Evolutionary conservation across 2,797 vertebrate species (phyloP), one percentile per base, ranked within the genome.

Genomic region (Remorina albescens): DNA sequence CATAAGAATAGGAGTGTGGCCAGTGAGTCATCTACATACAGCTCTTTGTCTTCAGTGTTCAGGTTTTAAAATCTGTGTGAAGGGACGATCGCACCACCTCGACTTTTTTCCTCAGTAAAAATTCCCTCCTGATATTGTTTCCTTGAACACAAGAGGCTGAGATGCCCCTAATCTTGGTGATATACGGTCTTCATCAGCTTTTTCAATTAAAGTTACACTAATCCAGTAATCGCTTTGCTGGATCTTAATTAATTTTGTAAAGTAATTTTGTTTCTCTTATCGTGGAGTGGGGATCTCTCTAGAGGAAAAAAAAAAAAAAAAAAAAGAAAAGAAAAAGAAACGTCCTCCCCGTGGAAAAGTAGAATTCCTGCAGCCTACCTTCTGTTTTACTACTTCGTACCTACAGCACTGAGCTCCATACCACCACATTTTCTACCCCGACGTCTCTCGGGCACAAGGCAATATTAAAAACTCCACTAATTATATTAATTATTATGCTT

Each of bases 161-260:
- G 72, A 83, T 83, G 67, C 49, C 74, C 39, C 79, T 80, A 78
- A 89, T 90, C 74, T 87, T 62, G 71, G 66, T 75, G 70, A 85
- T 88, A 81, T 71, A 85, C 71, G 18, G 81, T 85, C 82, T 86
- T 87, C 72, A 71, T 87, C 78, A 58, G 67, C 81, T 80, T 89
- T 91, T 93, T 89, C 87, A 90, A 90, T 90, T 90, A 90, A 76
- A 81, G 68, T 55, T 51, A 73, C 69, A 72, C 87, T 90, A 92
- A 92, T 91, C 90, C 87, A 87, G 74, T 93, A 91, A 93, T 93
- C 91, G 30, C 79, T 72, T 78, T 65, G 73, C 80, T 74, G 74
- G 84, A 93, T 94, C 92, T 92, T 94, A 94, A 94, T 94, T 92
- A 92, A 91, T 92, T 93, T 89, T 84, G 79, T 76, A 73, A 69